Base-by-base conservation (phyloP, 2,113 vertebrate species). In the Lepisosteus osseus region DNA sequence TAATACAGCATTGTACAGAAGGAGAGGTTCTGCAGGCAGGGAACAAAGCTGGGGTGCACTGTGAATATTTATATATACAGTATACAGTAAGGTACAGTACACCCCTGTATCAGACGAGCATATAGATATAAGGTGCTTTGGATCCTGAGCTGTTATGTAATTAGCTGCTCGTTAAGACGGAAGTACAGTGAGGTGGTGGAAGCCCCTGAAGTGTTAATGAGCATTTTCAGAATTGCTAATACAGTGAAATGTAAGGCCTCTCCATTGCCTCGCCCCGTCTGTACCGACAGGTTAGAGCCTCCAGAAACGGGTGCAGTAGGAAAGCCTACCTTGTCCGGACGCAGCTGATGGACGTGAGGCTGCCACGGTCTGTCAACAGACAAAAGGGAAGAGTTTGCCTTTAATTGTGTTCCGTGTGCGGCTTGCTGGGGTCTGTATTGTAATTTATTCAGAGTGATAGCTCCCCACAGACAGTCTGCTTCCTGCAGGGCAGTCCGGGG, bases 391-490 rank as follows among this genome's bases (percentile, higher is more conserved):
- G 3, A n/a, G 29, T 62, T 17, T 63, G 65, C 56, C 55, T 61
- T 45, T 64, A 43, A 59, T 54, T 62, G 62, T 69, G 65, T 56
- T 68, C 47, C 44, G n/a, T 79, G 81, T 79, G 79, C 77, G 69
- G 74, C 75, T 67, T 71, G 73, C 74, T 68, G 76, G 70, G 74
- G 76, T 66, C 74, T 75, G 76, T 71, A 77, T 78, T 76, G 65
- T 84, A 82, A 84, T 84, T 78, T 78, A 80, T 80, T 75, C 74
- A 74, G 78, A 74, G 73, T 74, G 78, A 82, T 82, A 75, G 80
- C 77, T 82, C 80, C 80, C 80, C 41, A 83, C 84, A 89, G 88
- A 90, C 88, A 84, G 83, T 88, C 89, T 88, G 86, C 86, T 85
- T 89, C 85, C 79, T 80, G 77, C 76, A 70, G 78, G 81, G 73